Base-by-base conservation (phyloP, 2,113 vertebrate genomes). In the Megatriorchis doriae region DNA sequence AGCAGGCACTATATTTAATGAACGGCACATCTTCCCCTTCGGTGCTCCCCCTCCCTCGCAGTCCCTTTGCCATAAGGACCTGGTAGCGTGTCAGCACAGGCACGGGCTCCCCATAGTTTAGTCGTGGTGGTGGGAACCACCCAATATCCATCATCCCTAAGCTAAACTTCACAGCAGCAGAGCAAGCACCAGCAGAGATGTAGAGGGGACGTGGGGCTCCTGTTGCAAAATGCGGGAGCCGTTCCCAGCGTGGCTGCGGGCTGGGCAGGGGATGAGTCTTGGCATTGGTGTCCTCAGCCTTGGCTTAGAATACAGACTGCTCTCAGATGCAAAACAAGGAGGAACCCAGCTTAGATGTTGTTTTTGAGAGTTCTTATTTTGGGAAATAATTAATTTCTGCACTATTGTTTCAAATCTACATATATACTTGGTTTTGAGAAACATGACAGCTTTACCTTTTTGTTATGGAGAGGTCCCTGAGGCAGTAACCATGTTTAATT, bases 401-500 rank as follows among this genome's bases (percentile, higher is more conserved):
- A 1, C 26, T 52, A 5, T 20, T 65, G 18, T 75, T 75, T 81
- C 62, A 36, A 55, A 72, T 36, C 59, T 77, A 40, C 32, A 17
- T 42, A 10, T 16, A 16, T 12, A 12, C 47, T n/a, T 21, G 19
- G 36, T 71, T 96, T 61, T 68, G 50, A 59, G 42, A 25, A 92
- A 75, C 25, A 52, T 3, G 29, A 27, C 63, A 73, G 53, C 43
- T 89, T 77, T 71, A 58, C 52, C 36, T 80, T 5, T 62, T 29
- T 34, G 61, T 81, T 50, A 31, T 4, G 4, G 45, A 70, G 40
- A 72, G 43, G 45, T 79, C 59, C 47, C 23, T 1, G 2, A 34
- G 92, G 52, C 78, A 90, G 40, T n/a, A 67, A 43, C 81, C 63
- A 9, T 61, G 48, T 81, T 97, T 96, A 89, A 91, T 90, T 95